phyloP scores from a whole-genome alignment of 1,140 invertebrate genomes.

The Bombus difficillimus region DNA sequence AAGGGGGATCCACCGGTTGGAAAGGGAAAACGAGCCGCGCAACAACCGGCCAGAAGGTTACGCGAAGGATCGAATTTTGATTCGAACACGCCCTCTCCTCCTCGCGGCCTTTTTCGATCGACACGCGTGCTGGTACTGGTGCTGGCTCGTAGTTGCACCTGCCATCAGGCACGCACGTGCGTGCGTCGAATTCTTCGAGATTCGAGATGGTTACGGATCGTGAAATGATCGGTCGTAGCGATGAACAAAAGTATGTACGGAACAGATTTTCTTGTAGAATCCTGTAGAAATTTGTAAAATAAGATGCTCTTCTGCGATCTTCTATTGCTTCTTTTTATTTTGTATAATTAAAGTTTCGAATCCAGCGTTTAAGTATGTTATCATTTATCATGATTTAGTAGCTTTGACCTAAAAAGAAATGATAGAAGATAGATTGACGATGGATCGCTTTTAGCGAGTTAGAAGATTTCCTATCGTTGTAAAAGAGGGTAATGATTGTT shows the following conservation, averaged over 20 bases:
- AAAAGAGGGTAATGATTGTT: no score
- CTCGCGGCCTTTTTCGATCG: constrained; percentile 7
- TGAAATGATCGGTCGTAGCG: background rate
- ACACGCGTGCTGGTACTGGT: background rate
- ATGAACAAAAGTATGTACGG: background rate
- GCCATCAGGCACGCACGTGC: constrained; percentile 10
- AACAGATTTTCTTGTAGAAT: no score
- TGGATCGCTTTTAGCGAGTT: background rate
- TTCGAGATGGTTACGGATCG: background rate
- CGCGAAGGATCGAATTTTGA: constrained; percentile 49
- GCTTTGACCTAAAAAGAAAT: background rate
- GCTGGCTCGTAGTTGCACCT: constrained; percentile 34
- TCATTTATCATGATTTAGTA: background rate
- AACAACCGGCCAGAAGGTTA: constrained; percentile 8
- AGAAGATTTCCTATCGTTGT: no score
- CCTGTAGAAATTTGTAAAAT: no score
- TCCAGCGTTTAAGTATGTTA: background rate
- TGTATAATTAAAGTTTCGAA: background rate
- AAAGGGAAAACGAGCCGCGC: constrained; percentile 10
- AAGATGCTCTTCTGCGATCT: no score
- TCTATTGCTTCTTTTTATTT: no score
- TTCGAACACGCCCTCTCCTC: constrained; percentile 5
- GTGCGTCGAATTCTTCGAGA: background rate
- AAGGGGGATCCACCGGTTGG: background rate
- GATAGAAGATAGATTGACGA: background rate